A percentile compares a stretch with the other conserved stretches of the same genome.
Evolutionary conservation across 2,888 invertebrate genomes (phyloP).

Genomic region (Rotaria magnacalcarata): DNA sequence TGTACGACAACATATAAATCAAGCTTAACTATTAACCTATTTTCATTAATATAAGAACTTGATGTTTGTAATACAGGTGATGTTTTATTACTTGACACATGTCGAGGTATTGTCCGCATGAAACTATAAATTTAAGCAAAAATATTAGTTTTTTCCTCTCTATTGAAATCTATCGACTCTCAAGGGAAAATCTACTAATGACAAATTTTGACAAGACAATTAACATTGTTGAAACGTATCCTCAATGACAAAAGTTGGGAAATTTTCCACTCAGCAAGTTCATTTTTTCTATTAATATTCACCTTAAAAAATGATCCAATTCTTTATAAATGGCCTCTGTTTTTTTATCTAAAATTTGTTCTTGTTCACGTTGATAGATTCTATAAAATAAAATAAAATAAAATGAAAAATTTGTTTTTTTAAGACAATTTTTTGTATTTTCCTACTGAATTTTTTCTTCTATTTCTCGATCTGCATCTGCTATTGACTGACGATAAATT

Average conservation of each 20-base stretch:
- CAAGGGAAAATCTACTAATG: no score
- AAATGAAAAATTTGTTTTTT: no score
- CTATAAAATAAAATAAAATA: not conserved
- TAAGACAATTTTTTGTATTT: no score
- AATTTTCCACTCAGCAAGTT: no score
- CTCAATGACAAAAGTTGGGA: no score
- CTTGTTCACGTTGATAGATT: not conserved
- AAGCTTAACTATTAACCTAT: not conserved
- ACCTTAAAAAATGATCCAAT: not conserved
- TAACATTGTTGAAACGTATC: no score
- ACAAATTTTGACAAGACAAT: no score
- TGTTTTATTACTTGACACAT: not conserved
- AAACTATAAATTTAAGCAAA: not conserved
- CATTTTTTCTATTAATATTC: not conserved
- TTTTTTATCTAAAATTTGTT: not conserved
- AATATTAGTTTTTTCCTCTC: no score
- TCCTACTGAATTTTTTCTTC: not conserved
- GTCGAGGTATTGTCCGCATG: slow-evolving; percentile 8
- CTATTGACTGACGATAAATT: slow-evolving; percentile 11
- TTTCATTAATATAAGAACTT: not conserved
- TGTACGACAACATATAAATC: no score
- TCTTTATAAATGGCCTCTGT: not conserved
- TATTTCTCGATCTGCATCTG: not conserved
- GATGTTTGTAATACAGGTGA: not conserved
- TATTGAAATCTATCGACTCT: no score